Percentiles rank a stretch among this genome's conserved stretches.
phyloP scores from a whole-genome alignment of 2,888 invertebrate genomes.

The Diadegma fenestrale region DNA sequence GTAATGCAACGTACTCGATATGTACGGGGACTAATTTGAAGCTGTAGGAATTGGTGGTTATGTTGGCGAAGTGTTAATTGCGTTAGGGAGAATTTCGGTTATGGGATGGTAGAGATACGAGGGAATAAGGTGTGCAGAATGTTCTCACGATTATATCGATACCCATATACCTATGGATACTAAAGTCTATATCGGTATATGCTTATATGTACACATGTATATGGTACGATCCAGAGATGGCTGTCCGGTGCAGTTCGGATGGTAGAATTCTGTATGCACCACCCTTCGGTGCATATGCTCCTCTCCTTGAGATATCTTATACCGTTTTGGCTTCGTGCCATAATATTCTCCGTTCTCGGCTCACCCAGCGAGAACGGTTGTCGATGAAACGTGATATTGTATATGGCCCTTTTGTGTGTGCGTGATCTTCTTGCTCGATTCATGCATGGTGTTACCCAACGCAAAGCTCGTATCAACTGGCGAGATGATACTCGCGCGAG shows the following conservation, averaged over 20 bases:
- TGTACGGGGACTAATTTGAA: conserved; percentile 14
- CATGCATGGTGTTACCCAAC: conserved; percentile 52
- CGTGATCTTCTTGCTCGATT: conserved; percentile 47
- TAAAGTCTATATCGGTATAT: neutral
- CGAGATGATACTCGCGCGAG: conserved; percentile 15
- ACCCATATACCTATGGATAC: neutral
- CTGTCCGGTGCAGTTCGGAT: conserved; percentile 34
- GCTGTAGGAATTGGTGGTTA: conserved; percentile 18
- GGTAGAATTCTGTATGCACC: conserved; percentile 21
- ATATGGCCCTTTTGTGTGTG: conserved; percentile 33
- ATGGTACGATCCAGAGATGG: conserved; percentile 32
- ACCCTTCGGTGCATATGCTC: conserved; percentile 48
- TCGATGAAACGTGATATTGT: conserved; percentile 68
- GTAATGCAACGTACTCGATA: neutral
- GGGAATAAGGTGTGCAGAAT: conserved; percentile 44
- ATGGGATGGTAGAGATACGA: conserved; percentile 21
- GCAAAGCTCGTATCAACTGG: conserved; percentile 41
- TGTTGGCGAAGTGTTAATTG: conserved; percentile 23
- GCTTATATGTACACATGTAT: neutral
- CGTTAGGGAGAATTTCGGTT: conserved; percentile 11
- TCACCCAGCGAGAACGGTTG: conserved; percentile 51
- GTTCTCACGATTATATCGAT: conserved; percentile 61
- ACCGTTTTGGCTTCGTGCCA: conserved; percentile 66
- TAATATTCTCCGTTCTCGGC: conserved; percentile 39
- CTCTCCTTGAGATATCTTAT: conserved; percentile 67